Evolutionary conservation across 2,888 invertebrate genomes (phyloP).

Genomic region (Clostera curtula): DNA sequence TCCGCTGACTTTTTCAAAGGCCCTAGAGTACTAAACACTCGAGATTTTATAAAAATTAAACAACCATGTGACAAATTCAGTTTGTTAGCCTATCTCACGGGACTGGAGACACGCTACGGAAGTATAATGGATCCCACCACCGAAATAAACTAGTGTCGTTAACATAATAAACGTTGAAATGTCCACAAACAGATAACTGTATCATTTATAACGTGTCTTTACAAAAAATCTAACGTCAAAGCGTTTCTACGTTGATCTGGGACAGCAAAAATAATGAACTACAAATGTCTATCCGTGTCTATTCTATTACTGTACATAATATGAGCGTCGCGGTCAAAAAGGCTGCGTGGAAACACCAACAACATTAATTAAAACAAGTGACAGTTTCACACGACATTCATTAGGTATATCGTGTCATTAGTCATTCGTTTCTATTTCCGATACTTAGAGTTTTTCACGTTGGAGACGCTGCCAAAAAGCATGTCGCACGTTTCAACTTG

Average conservation of each 20-base stretch:
- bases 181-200: constrained; percentile 17
- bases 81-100: constrained; percentile 57
- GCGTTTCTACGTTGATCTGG: constrained; percentile 41
- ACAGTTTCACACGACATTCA: constrained; percentile 64
- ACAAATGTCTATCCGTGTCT: constrained; percentile 46
- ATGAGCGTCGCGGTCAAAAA: constrained; percentile 21
- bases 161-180: constrained; percentile 18
- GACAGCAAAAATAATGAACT: constrained; percentile 46
- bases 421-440: constrained; percentile 63
- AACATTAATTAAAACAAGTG: constrained; percentile 60
- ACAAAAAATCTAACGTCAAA: constrained; percentile 40
- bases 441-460: constrained; percentile 57
- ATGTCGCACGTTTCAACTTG: constrained; percentile 38
- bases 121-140: too few species aligned
- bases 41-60: constrained; percentile 36
- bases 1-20: constrained; percentile 42
- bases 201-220: constrained; percentile 43
- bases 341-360: constrained; percentile 30
- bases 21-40: constrained; percentile 28
- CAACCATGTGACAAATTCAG: constrained; percentile 25
- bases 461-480: constrained; percentile 50
- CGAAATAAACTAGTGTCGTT: constrained; percentile 19
- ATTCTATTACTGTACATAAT: constrained; percentile 37
- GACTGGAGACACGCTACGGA: background rate
- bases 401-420: constrained; percentile 55